phyloP scores from a whole-genome alignment of 2,888 invertebrate genomes.

The Hoplodrina ambigua region DNA sequence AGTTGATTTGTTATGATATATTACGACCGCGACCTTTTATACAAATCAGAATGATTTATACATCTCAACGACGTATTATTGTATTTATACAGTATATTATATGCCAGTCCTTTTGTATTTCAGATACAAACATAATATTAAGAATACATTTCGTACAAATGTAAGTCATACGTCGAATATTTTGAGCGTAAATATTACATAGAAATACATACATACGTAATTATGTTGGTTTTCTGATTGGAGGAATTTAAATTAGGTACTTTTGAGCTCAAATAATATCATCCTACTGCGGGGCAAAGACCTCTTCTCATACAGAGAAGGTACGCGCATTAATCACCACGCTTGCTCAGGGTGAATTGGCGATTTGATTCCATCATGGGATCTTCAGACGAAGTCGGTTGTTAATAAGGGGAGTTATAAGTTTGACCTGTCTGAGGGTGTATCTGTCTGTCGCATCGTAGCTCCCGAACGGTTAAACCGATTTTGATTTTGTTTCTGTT shows the following conservation, averaged over 20 bases:
- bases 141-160: slow-evolving; percentile 39
- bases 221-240: slow-evolving; percentile 6
- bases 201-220: not conserved
- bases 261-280: slow-evolving; percentile 2
- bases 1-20: slow-evolving; percentile 22
- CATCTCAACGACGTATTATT: slow-evolving; percentile 1
- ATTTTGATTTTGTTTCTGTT: too few relatives aligned
- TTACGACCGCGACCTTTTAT: slow-evolving; percentile 13
- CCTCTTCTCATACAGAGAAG: too few relatives aligned
- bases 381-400: too few relatives aligned
- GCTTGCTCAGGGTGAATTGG: too few relatives aligned
- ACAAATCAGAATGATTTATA: slow-evolving; percentile 18
- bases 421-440: too few relatives aligned
- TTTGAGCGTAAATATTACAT: slow-evolving; percentile 22
- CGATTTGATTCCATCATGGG: too few relatives aligned
- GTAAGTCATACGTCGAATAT: slow-evolving; percentile 18
- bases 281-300: too few relatives aligned
- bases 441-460: too few relatives aligned
- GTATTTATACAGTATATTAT: slow-evolving; percentile 31
- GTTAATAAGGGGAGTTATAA: too few relatives aligned
- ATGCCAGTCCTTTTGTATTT: slow-evolving; percentile 33
- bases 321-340: too few relatives aligned
- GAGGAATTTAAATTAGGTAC: not conserved
- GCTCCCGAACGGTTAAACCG: too few relatives aligned
- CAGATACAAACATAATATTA: slow-evolving; percentile 40